Evolutionary conservation across 2,888 invertebrate genomes (phyloP), one percentile per base, ranked within the genome.

Genomic region (Zygogramma bicolorata): DNA sequence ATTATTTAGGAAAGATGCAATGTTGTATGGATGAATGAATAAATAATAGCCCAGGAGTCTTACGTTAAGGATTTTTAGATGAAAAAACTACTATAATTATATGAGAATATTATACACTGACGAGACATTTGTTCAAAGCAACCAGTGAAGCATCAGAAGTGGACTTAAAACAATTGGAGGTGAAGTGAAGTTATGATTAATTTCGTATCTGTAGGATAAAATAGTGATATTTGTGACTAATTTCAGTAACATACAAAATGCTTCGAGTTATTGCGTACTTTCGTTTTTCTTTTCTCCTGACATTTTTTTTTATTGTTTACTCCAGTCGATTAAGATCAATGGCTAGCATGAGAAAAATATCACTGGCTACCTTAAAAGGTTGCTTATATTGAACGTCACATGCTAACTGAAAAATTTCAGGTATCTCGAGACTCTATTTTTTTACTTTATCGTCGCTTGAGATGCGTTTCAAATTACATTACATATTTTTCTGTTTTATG

Each of bases 201-300:
- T 82, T 84, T 82, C 80, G 80, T 82, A 81, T 80, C 69, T 81
- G 81, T 83, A 83, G 82, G 79, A 81, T 82, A 81, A 81, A 80
- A 81, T 86, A 86, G 86, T 85, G 85, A 86, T 86, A 85, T 81
- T 86, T 86, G 86, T 86, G 86, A 85, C 84, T 85, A 83, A 85
- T 84, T 85, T 84, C 84, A 83, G 84, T 85, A 84, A 82, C 77
- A 78, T 79, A 74, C 80, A 79, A 80, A 77, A 77, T 79, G 81
- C 81, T 81, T 82, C 60, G 60, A 65, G 74, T 77, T 74, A 75
- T 75, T 72, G 73, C 74, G 71, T 75, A 81, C 78, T 79, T 79
- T 79, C 76, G 75, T 74, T 73, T 69, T 49, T 27, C 34, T 58
- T 22, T 68, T 62, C 60, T 65, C 57, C 25, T 49, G 25, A 49